Evolutionary conservation across 2,888 invertebrate genomes (phyloP).

Genomic region (Calameuta pallipes): DNA sequence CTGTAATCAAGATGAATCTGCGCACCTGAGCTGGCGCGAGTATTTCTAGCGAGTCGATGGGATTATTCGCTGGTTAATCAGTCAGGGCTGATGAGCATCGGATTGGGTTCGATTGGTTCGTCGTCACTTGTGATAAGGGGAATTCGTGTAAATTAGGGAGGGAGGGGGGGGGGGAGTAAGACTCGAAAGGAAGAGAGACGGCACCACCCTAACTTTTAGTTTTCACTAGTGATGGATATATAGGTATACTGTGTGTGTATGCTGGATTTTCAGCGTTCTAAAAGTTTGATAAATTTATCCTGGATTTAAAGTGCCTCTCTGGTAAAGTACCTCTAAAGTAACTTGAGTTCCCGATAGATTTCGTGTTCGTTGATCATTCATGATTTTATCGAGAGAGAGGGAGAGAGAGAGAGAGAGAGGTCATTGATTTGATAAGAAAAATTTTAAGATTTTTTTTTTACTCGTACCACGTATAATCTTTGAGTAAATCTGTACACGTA

Average conservation of each 20-base stretch:
- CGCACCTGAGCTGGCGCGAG: not conserved
- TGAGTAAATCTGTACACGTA: too few species aligned
- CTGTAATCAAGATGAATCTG: constrained; percentile 2
- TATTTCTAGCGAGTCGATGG: not conserved
- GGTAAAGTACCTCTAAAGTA: not conserved
- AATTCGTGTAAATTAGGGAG: not conserved
- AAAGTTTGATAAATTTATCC: not conserved
- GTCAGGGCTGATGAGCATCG: not conserved
- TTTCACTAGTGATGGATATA: not conserved
- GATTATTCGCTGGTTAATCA: not conserved
- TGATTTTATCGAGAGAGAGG: too few species aligned
- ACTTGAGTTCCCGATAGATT: not conserved
- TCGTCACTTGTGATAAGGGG: not conserved
- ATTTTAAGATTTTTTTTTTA: too few species aligned
- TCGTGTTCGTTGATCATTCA: not conserved
- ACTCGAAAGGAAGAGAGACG: not conserved
- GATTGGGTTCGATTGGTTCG: not conserved
- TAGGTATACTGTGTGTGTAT: not conserved
- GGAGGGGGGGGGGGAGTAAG: too few species aligned
- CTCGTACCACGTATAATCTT: too few species aligned
- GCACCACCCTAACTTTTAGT: not conserved
- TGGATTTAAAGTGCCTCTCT: not conserved
- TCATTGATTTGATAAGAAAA: too few species aligned
- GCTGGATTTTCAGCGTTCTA: not conserved
- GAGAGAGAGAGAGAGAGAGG: too few species aligned